Percentiles rank a stretch among this genome's conserved stretches.
Conservation (phyloP, 2,113 vertebrate species). For the Amphiprion ocellaris region DNA sequence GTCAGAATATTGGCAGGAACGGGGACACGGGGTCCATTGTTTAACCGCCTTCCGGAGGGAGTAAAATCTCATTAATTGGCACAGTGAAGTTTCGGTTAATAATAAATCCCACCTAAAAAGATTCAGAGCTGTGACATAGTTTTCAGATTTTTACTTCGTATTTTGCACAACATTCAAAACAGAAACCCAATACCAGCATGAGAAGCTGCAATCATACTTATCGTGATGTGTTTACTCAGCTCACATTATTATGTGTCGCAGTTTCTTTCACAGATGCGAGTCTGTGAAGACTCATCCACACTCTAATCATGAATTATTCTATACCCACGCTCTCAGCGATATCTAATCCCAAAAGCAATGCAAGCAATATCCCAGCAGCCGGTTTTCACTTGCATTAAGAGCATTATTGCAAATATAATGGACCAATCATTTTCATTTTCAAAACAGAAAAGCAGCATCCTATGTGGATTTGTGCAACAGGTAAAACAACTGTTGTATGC, state of each 20-base stretch:
- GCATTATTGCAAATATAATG: constrained; percentile 1
- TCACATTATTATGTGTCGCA: constrained; percentile 33
- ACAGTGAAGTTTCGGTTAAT: constrained; percentile 40
- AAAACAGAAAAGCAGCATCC: background rate
- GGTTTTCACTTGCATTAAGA: background rate
- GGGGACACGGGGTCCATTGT: constrained; percentile 55
- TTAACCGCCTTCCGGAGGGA: constrained; percentile 71
- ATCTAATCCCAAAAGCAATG: constrained; percentile 41
- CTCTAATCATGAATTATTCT: constrained; percentile 43
- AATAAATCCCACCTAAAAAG: constrained; percentile 34
- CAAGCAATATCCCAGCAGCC: constrained; percentile 3
- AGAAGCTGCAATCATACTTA: constrained; percentile 13
- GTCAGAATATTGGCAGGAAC: constrained; percentile 60
- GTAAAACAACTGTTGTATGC: background rate
- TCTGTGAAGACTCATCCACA: constrained; percentile 23
- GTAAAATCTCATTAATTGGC: constrained; percentile 63
- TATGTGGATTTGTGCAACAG: background rate
- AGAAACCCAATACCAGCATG: constrained; percentile 3
- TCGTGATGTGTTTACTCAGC: constrained; percentile 40
- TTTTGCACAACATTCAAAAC: constrained; percentile 27
- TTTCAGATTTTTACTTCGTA: constrained; percentile 33
- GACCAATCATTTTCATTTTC: background rate
- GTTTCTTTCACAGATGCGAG: constrained; percentile 21
- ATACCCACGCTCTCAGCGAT: constrained; percentile 11
- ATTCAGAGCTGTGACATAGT: background rate